These are phyloP conservation scores for Dynastes tityus DNA, from an alignment of 2,888 invertebrate species.

Conservation along the genomic window DNA sequence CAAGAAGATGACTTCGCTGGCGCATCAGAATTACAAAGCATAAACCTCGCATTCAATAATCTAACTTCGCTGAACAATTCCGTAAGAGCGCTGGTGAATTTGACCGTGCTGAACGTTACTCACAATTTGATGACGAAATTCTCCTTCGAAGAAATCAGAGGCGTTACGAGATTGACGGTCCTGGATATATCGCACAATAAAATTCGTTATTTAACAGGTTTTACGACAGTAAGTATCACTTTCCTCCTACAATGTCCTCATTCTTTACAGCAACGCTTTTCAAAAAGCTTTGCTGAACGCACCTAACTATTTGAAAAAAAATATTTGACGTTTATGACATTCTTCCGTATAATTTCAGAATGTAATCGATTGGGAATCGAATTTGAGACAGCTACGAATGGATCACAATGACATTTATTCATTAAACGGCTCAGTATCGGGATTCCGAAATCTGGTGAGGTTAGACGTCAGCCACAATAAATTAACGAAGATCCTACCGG, in stretches of 20 bases:
- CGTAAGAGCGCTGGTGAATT: conserved; percentile 78
- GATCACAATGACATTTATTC: conserved; percentile 82
- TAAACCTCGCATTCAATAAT: conserved; percentile 83
- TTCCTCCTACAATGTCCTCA: neutral
- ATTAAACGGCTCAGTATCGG: conserved; percentile 83
- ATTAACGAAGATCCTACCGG: conserved; percentile 81
- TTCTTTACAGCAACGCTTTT: neutral
- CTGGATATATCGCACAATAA: conserved; percentile 86
- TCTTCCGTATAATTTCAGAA: conserved; percentile 74
- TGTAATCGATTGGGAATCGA: conserved; percentile 83
- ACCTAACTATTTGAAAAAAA: too few relatives aligned
- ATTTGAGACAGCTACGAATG: conserved; percentile 80
- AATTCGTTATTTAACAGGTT: conserved; percentile 78
- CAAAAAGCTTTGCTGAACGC: too few relatives aligned
- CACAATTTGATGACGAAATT: conserved; percentile 84
- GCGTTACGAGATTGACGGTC: conserved; percentile 79
- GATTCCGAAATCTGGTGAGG: conserved; percentile 81
- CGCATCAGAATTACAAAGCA: conserved; percentile 78
- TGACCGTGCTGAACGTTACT: conserved; percentile 82
- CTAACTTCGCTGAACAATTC: conserved; percentile 83
- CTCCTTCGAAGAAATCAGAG: conserved; percentile 85
- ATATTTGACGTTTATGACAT: too few relatives aligned
- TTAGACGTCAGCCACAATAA: conserved; percentile 85
- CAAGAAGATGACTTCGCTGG: conserved; percentile 84
- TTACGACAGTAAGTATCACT: conserved; percentile 74